Evolutionary conservation across 2,113 vertebrate genomes (phyloP).

Genomic region (Pelecanus crispus): DNA sequence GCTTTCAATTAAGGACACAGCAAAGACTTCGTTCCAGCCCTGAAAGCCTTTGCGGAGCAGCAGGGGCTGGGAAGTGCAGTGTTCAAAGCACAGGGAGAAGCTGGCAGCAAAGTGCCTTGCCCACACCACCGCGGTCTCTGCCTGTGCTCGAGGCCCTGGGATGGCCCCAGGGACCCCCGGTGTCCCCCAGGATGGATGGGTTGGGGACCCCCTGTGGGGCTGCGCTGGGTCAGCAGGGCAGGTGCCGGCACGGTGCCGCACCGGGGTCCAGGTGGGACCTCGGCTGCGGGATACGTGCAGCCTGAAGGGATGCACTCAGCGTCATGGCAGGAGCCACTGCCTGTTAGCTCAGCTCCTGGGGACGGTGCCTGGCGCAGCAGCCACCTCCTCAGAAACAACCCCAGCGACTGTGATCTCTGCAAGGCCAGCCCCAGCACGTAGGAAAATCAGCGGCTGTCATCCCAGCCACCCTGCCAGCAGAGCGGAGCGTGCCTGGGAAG

Average conservation of each 20-base stretch:
- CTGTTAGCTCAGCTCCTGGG: background rate
- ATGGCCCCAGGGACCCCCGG: too few relatives aligned
- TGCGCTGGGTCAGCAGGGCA: too few relatives aligned
- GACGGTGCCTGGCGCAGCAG: background rate
- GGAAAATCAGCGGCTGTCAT: background rate
- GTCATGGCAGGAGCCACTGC: background rate
- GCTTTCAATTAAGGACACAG: background rate
- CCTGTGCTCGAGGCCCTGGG: fast-evolving
- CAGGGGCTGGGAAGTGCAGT: background rate
- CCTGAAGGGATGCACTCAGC: background rate
- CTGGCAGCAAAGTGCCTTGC: background rate
- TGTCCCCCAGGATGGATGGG: background rate
- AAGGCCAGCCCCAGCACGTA: fast-evolving
- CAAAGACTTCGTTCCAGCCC: background rate
- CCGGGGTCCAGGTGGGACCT: background rate
- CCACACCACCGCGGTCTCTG: background rate
- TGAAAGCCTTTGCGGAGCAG: background rate
- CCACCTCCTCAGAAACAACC: background rate
- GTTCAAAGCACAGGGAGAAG: background rate
- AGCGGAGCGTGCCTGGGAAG: background rate
- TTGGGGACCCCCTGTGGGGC: fast-evolving
- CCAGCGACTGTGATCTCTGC: background rate
- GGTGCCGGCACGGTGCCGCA: background rate
- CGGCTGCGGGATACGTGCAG: background rate
- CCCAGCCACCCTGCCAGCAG: background rate